A percentile compares a stretch with the other conserved stretches of the same genome.
These are phyloP conservation scores for Octomys mimax DNA, from an alignment of 2,797 vertebrate genomes.

Conservation along the genomic window DNA sequence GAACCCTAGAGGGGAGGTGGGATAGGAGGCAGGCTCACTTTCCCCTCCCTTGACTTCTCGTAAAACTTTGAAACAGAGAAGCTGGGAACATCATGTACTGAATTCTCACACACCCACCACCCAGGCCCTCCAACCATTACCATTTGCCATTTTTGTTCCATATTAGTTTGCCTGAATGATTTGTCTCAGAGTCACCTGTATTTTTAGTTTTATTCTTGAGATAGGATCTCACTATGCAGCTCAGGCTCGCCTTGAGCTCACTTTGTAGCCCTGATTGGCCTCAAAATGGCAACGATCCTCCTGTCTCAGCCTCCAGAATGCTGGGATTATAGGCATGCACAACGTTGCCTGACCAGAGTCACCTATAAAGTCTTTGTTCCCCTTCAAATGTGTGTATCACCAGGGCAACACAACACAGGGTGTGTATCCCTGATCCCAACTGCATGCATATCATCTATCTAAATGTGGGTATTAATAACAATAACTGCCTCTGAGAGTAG, in stretches of 20 bases:
- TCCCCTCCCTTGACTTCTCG: neutral
- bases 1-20: neutral
- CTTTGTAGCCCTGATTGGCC: too few species aligned
- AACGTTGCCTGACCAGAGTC: too few species aligned
- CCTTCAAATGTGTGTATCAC: neutral
- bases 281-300: too few species aligned
- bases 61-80: conserved; percentile 42
- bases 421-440: neutral
- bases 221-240: too few species aligned
- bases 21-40: neutral
- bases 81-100: neutral
- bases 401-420: neutral
- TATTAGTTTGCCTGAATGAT: conserved; percentile 30
- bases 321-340: too few species aligned
- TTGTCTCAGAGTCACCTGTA: neutral
- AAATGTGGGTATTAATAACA: neutral
- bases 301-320: too few species aligned
- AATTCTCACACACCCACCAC: neutral
- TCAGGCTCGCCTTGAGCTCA: too few species aligned
- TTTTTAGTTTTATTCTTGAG: too few species aligned
- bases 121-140: neutral
- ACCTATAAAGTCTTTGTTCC: neutral
- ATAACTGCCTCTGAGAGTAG: neutral
- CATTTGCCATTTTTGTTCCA: neutral
- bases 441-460: neutral